Base-by-base conservation (phyloP, 2,113 vertebrate species). In the Hiodon tergisus region DNA sequence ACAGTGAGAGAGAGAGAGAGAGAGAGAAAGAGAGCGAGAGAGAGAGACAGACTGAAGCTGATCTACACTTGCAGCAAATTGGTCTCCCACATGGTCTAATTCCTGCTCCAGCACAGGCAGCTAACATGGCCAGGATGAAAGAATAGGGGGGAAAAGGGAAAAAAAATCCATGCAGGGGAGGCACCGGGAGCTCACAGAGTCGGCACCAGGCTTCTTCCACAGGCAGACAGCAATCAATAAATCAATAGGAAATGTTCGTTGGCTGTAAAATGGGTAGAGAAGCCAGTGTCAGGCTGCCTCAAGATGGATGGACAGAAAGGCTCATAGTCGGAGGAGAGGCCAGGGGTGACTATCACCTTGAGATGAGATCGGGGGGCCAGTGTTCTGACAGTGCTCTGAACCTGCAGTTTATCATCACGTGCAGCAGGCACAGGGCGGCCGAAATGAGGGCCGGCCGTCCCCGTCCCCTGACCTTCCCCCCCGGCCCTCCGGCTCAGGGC, bases 201-300 rank as follows among this genome's bases (percentile, higher is more conserved):
- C 93, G 94, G 90, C 90, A 91, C 91, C 76, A 86, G 90, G 86
- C 85, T 93, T 92, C 92, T 94, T 93, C 91, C 93, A 92, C 89
- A 91, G 93, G 93, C 94, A 96, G 94, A 94, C 94, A 91, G 88
- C 83, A 89, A 94, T 96, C 95, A 94, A 95, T 98, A 97, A 96
- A 97, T 98, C 95, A 95, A 95, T 96, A 90, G 91, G 93, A 93
- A 95, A 93, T 92, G 92, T 93, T 95, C 92, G 92, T 95, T 95
- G 94, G 93, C 93, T 97, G 94, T 93, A 92, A 93, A 94, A 94
- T 90, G 93, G 94, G 92, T 91, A 92, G 93, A 95, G 93, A 91
- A 90, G 88, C 89, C 90, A 86, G 89, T 90, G 92, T 94, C 91
- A 94, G 91, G 90, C 91, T 91, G 92, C 92, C 92, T 89, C 85